Conservation (phyloP, 2,797 vertebrate species). For the Gobio occitaniae region DNA sequence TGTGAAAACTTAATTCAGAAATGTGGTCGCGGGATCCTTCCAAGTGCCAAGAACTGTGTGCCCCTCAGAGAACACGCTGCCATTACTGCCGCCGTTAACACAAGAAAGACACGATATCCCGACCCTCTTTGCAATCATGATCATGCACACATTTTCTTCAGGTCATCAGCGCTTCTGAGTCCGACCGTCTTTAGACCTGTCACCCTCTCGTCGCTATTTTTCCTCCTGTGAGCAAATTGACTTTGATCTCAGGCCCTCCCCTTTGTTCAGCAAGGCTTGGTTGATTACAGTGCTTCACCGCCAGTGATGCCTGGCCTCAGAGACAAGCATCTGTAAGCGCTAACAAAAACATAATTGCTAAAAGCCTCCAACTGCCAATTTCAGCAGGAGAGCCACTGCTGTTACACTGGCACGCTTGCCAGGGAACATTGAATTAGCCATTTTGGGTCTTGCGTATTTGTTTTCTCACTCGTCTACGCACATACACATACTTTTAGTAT, state of each 20-base stretch:
- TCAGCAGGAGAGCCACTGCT: constrained; percentile 63
- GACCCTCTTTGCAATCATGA: constrained; percentile 11
- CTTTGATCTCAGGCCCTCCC: constrained; percentile 70
- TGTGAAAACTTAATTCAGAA: not conserved
- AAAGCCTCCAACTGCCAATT: constrained; percentile 73
- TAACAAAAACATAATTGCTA: constrained; percentile 76
- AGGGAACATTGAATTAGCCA: constrained; percentile 66
- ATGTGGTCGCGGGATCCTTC: not conserved
- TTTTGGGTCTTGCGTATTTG: constrained; percentile 52
- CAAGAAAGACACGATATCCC: not conserved
- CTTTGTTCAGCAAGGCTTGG: constrained; percentile 69
- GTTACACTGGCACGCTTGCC: constrained; percentile 63
- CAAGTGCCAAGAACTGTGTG: not conserved
- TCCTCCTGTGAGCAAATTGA: constrained; percentile 63
- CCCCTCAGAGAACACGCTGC: not conserved
- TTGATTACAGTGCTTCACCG: constrained; percentile 71
- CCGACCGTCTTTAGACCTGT: not conserved
- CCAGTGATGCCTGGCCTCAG: constrained; percentile 62
- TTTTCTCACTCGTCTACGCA: constrained; percentile 13
- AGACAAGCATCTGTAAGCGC: constrained; percentile 66
- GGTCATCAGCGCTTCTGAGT: constrained; percentile 65
- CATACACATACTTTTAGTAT: constrained; percentile 30
- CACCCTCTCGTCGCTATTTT: constrained; percentile 9
- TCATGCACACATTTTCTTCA: constrained; percentile 58
- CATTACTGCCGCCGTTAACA: not conserved